Percentiles rank a stretch among this genome's conserved stretches.
phyloP scores from a whole-genome alignment of 2,888 invertebrate genomes.

The Luperina nickerlii region DNA sequence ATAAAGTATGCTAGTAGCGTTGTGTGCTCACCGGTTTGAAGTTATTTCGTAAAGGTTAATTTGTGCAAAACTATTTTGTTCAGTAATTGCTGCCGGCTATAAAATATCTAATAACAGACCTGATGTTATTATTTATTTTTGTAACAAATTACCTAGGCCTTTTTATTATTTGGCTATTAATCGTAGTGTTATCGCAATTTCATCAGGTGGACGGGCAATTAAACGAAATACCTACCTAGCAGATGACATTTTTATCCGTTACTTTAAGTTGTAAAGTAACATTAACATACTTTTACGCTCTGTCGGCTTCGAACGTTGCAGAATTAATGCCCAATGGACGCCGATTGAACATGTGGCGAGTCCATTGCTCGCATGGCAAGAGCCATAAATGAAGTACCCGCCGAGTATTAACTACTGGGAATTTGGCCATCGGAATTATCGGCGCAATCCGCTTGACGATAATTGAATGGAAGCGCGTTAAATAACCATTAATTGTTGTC shows the following conservation, averaged over 20 bases:
- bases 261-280: constrained; percentile 75
- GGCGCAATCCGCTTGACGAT: constrained; percentile 84
- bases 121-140: constrained; percentile 56
- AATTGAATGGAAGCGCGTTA: constrained; percentile 87
- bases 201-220: constrained; percentile 69
- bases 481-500: constrained; percentile 87
- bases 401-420: constrained; percentile 83
- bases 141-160: constrained; percentile 52
- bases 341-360: constrained; percentile 77
- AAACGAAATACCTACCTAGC: constrained; percentile 70
- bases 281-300: constrained; percentile 83
- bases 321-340: constrained; percentile 80
- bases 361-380: constrained; percentile 77
- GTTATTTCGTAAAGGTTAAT: constrained; percentile 62
- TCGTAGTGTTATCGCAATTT: constrained; percentile 67
- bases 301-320: constrained; percentile 79
- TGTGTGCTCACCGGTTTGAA: constrained; percentile 42
- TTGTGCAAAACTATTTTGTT: constrained; percentile 61
- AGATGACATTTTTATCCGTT: constrained; percentile 75
- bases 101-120: constrained; percentile 57
- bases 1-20: constrained; percentile 30
- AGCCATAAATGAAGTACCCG: constrained; percentile 83
- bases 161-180: constrained; percentile 66
- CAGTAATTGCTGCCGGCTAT: constrained; percentile 58
- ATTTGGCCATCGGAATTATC: constrained; percentile 85